Evolutionary conservation across 2,113 vertebrate genomes (phyloP).

Genomic region (Motacilla tschutschensis): DNA sequence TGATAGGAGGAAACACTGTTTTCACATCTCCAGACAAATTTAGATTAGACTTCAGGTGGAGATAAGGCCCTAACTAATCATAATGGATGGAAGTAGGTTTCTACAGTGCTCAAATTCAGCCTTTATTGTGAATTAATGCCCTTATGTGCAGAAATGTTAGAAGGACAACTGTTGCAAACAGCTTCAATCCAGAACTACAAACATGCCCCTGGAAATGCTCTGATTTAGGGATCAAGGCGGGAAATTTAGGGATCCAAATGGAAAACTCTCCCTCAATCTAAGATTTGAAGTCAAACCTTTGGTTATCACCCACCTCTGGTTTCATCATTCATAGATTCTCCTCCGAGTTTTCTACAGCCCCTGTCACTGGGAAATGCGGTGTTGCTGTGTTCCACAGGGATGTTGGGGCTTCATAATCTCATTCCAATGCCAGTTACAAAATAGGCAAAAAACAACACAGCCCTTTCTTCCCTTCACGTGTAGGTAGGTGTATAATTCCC

Average conservation of each 20-base stretch:
- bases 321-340: neutral
- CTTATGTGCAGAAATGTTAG: neutral
- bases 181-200: neutral
- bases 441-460: neutral
- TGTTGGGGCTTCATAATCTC: neutral
- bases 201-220: rapidly evolving
- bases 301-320: neutral
- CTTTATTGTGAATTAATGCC: neutral
- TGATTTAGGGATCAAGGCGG: neutral
- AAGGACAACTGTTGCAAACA: neutral
- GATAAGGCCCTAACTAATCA: neutral
- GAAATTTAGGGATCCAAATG: neutral
- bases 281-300: neutral
- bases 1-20: neutral
- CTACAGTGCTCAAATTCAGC: neutral
- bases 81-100: neutral
- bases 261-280: neutral
- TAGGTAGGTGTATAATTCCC: neutral
- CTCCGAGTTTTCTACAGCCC: neutral
- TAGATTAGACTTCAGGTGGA: neutral
- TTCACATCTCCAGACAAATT: neutral
- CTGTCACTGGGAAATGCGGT: neutral
- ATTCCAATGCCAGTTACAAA: neutral
- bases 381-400: neutral
- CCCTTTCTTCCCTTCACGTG: neutral